A percentile compares a stretch with the other conserved stretches of the same genome.
Conservation (phyloP, 2,113 vertebrate genomes). For the human region DNA sequence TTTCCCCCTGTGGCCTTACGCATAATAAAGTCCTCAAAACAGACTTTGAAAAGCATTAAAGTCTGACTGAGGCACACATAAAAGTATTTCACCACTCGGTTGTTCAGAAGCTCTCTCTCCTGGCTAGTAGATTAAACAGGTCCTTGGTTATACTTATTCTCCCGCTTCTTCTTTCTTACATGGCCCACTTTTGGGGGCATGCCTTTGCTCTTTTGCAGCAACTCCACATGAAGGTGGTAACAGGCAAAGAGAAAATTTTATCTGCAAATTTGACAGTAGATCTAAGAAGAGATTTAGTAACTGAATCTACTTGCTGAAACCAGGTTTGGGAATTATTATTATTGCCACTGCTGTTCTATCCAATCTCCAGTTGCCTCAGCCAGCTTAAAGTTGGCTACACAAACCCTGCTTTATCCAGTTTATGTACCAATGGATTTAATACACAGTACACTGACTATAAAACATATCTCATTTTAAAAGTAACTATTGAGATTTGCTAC, state of each 20-base stretch:
- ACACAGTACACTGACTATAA: background rate
- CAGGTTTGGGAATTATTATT: background rate
- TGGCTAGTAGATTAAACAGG: conserved; percentile 40
- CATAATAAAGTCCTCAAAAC: conserved; percentile 73
- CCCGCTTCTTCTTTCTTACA: background rate
- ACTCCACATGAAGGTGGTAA: background rate
- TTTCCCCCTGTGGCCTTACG: conserved; percentile 58
- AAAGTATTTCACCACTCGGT: conserved; percentile 45
- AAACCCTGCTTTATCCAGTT: background rate
- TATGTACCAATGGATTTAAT: conserved; percentile 34
- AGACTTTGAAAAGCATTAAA: conserved; percentile 72
- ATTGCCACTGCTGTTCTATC: background rate
- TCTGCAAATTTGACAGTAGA: conserved; percentile 30
- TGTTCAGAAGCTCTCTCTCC: conserved; percentile 24
- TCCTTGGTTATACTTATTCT: background rate
- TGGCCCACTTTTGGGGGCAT: background rate
- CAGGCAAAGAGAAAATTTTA: conserved; percentile 27
- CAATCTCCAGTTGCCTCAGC: background rate
- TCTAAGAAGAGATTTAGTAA: conserved; percentile 38
- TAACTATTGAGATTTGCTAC: background rate
- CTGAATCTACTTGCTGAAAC: conserved; percentile 32
- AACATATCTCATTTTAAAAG: conserved; percentile 29
- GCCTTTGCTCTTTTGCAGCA: conserved; percentile 23
- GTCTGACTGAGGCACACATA: conserved; percentile 52
- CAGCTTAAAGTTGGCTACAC: background rate